Evolutionary conservation across 2,888 invertebrate genomes (phyloP), one percentile per base, ranked within the genome.

Genomic region (Automeris io): DNA sequence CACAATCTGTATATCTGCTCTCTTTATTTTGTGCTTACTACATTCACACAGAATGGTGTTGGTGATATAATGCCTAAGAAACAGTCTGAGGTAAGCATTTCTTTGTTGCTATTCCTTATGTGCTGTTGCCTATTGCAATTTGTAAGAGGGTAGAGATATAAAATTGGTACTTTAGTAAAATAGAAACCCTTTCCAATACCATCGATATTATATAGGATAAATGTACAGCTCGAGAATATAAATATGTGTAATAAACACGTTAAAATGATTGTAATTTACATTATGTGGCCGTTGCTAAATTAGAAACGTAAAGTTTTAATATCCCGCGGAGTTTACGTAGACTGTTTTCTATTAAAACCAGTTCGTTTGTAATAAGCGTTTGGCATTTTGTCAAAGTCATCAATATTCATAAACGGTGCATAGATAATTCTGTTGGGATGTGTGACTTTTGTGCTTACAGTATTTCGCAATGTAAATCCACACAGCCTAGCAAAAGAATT

Each of bases 11-110:
- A 81, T 46, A 51, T 77, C 1, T 81, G 81, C 42, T 74, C 81
- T 0, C 25, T 77, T 2, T 80, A 79, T 55, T 81, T 81, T 42
- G 59, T 80, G 7, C 45, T 81, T 33, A 77, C 77, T 0, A 80
- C 80, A 0, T 76, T 78, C 43, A 71, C 73, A 0, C 77, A 78
- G 44, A 78, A 76, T 39, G 80, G 82, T 0, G 68, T 80, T 3
- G 80, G 78, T 2, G 80, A 80, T 42, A 72, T 82, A 21, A 51
- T 76, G 55, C 79, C 82, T 0, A 77, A 63, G 47, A 68, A 66
- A 8, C 69, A 68, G 7, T 47, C 68, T 0, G 82, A 82, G 71
- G 82, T 80, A 49, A 25, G 41, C 6, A 5, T 12, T 24, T 16
- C n/a, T 9, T 12, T 26, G 12, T 2, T 13, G 3, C 3, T 26